Base-by-base conservation (phyloP, 2,113 vertebrate species). In the Capreolus pygargus region DNA sequence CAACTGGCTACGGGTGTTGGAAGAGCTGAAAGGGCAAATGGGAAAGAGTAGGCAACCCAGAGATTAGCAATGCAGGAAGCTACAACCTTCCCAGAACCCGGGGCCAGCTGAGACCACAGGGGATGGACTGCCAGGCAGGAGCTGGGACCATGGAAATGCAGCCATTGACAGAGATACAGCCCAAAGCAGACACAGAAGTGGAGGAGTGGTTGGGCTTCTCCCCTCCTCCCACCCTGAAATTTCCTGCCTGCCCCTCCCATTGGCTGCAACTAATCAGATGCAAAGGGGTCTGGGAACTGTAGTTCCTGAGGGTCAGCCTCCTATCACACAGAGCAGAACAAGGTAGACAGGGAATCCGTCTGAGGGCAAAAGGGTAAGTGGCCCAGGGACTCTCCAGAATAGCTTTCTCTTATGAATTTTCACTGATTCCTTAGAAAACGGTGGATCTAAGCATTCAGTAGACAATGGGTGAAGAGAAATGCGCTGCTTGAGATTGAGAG, bases 51-150 rank as follows among this genome's bases (percentile, higher is more conserved):
- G 21, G 33, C 8, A 23, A 10, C 5, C 45, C 21, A n/a, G 61
- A 55, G 19, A 50, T 43, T 4, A 28, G 78, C 5, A 47, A 28
- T 6, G 17, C 43, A 27, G 55, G 64, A 74, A 76, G 79, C 39
- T 13, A 36, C 2, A 3, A 5, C 25, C 39, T 43, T 27, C 45
- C 14, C 19, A 0, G 27, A 70, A 11, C 21, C 7, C 9, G 7
- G 55, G 45, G 27, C 19, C 47, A 76, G 45, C 25, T 21, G 86
- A 43, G 79, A 30, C n/a, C 94, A 88, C 21, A 83, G 70, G 25
- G 43, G 11, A 2, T 4, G 36, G 78, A 52, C 9, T 15, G 16
- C 6, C 28, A 79, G 57, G 54, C 5, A 15, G 54, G 74, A 64
- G 43, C 50, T 52, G 45, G 78, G 33, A 28, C 78, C 57, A 3